Percentiles rank a stretch among this genome's conserved stretches.
Conservation (phyloP, 2,113 vertebrate species). For the Bubo bubo region DNA sequence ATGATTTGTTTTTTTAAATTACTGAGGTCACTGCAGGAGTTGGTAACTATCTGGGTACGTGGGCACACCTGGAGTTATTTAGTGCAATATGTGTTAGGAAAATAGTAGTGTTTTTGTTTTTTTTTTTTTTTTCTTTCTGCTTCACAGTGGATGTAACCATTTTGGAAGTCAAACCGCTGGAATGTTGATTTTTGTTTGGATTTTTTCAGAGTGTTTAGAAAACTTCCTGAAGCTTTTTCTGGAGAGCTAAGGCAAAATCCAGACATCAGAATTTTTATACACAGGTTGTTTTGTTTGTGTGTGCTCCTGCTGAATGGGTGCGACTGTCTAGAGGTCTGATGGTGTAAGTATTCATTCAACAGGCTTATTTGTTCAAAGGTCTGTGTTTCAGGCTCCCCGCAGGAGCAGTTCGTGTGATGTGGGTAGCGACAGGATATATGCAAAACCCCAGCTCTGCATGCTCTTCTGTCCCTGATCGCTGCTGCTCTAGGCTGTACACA, state of each 20-base stretch:
- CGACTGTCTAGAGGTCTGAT: not conserved
- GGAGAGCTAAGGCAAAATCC: not conserved
- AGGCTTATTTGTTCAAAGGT: not conserved
- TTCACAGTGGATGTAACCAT: not conserved
- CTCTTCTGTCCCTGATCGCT: not conserved
- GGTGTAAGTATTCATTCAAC: not conserved
- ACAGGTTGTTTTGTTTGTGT: not conserved
- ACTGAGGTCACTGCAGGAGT: not conserved
- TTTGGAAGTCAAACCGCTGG: not conserved
- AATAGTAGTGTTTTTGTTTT: not conserved
- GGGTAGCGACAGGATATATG: not conserved
- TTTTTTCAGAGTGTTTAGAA: not conserved
- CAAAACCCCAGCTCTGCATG: not conserved
- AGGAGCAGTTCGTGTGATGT: not conserved
- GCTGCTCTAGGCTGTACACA: not conserved
- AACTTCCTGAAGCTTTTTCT: not conserved
- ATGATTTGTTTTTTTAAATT: not conserved
- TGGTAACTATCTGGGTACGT: not conserved
- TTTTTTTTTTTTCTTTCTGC: not conserved
- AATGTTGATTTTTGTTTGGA: not conserved
- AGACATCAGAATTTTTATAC: not conserved
- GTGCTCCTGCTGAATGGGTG: not conserved
- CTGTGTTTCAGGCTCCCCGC: not conserved
- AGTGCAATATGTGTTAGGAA: not conserved
- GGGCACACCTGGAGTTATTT: not conserved